Percentiles rank a stretch among this genome's conserved stretches.
Conservation (phyloP, 2,888 invertebrate species). For the Drosophila cyrtoloma region DNA sequence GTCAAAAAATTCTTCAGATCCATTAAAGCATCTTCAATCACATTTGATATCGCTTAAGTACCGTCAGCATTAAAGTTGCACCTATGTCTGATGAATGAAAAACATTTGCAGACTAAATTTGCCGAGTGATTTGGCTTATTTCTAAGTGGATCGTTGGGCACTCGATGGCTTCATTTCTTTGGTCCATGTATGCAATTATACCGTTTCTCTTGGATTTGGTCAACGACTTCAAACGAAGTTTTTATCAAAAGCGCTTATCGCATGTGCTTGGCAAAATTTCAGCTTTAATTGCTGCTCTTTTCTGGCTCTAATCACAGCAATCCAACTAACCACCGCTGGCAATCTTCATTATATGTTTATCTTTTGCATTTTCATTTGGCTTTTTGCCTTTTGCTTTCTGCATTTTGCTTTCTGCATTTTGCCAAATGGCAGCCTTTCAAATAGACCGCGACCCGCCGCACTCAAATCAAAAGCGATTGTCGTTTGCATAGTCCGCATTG, state of each 20-base stretch:
- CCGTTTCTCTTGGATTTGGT: slow-evolving; percentile 4
- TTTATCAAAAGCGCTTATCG: slow-evolving; percentile 64
- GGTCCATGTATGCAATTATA: background rate
- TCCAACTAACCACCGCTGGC: slow-evolving; percentile 64
- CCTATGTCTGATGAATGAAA: background rate
- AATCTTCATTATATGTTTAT: slow-evolving; percentile 74
- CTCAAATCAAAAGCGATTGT: slow-evolving; percentile 26
- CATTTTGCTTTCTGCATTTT: background rate
- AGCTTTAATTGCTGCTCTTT: slow-evolving; percentile 72
- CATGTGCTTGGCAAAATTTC: slow-evolving; percentile 54
- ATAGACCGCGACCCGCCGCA: slow-evolving; percentile 40
- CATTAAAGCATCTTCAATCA: background rate
- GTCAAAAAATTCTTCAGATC: background rate
- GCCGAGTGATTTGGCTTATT: slow-evolving; percentile 13
- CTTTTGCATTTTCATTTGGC: slow-evolving; percentile 48
- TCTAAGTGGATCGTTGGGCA: slow-evolving; percentile 4
- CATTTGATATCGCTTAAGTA: background rate
- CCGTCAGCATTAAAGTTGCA: background rate
- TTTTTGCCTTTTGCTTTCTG: background rate
- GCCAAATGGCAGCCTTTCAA: slow-evolving; percentile 59
- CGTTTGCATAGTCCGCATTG: slow-evolving; percentile 15
- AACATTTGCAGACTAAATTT: background rate
- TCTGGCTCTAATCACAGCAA: slow-evolving; percentile 34
- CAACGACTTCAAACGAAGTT: slow-evolving; percentile 59
- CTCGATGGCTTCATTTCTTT: slow-evolving; percentile 24